Evolutionary conservation across 1,140 invertebrate genomes (phyloP), one percentile per base, ranked within the genome.

Genomic region (Drosophila seguyi): DNA sequence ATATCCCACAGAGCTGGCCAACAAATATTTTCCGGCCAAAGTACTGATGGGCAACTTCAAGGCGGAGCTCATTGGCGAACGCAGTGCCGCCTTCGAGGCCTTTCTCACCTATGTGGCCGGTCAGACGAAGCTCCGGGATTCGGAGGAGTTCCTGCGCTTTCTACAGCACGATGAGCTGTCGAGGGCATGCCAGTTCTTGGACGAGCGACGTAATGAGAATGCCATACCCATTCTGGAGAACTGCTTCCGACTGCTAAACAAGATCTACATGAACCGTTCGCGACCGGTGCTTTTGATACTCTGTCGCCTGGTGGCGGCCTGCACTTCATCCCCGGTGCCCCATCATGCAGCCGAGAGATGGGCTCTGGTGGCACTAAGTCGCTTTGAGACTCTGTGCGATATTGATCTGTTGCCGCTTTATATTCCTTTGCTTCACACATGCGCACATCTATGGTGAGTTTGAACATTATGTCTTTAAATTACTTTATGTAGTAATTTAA

Each of bases 31-130:
- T 93, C 96, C 96, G 8, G 95, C 95, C 81, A 97, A 97, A 93
- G 95, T 95, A 63, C 81, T 97, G 11, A 92, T 96, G 50, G 96
- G 96, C 2, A 97, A 97, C 92, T 97, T 97, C 91, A 95, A 95
- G 42, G 94, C 95, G 27, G 95, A 95, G 71, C 93, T 96, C 36
- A 97, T 97, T 77, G 94, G 95, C 10, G 93, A 93, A 47, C 93
- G 96, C 86, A 96, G 95, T 91, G 91, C 93, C 11, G 95, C 94
- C n/a, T 97, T 97, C 94, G 95, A 96, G 80, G 92, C 93, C 65
- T 94, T 97, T 34, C 90, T 97, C 22, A 93, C 94, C 29, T 93
- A 95, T 78, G 92, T 96, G 38, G 93, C 94, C 10, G 93, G 92
- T 48, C 93, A 95, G 42, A 92, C 94, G 57, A 93, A 94, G 44